phyloP scores from a whole-genome alignment of 2,888 invertebrate species.

The Metopia argyrocephala region DNA sequence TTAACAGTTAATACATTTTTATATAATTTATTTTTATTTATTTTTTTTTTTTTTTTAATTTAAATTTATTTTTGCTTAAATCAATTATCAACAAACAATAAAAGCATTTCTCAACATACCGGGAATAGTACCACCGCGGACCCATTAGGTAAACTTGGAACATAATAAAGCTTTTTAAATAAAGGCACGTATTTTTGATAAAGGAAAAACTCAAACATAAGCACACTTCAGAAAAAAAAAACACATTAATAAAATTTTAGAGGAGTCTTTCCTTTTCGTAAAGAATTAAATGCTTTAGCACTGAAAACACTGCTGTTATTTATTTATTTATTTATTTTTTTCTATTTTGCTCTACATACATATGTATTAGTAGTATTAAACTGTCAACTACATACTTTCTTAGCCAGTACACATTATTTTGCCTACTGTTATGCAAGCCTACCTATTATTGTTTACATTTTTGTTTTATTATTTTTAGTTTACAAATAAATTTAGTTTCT shows the following conservation, averaged over 20 bases:
- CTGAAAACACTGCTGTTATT: conserved; percentile 22
- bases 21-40: no score
- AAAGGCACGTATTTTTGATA: conserved; percentile 25
- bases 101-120: conserved; percentile 76
- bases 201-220: conserved; percentile 18
- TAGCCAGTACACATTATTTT: conserved; percentile 19
- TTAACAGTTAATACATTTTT: background rate
- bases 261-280: conserved; percentile 6
- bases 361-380: conserved; percentile 16
- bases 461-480: background rate
- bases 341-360: conserved; percentile 1
- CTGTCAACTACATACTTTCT: conserved; percentile 20
- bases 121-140: conserved; percentile 76
- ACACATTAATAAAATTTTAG: background rate
- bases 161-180: conserved; percentile 39
- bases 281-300: conserved; percentile 32
- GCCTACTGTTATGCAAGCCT: conserved; percentile 24
- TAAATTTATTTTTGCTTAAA: conserved; percentile 55
- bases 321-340: conserved; percentile 24
- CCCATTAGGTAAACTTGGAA: conserved; percentile 74
- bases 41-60: conserved; percentile 30
- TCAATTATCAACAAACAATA: conserved; percentile 49
- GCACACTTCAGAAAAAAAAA: conserved; percentile 19
- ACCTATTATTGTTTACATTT: background rate
- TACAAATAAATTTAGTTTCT: background rate